Conservation (phyloP, 2,797 vertebrate species). For the Smutsia temminckii region DNA sequence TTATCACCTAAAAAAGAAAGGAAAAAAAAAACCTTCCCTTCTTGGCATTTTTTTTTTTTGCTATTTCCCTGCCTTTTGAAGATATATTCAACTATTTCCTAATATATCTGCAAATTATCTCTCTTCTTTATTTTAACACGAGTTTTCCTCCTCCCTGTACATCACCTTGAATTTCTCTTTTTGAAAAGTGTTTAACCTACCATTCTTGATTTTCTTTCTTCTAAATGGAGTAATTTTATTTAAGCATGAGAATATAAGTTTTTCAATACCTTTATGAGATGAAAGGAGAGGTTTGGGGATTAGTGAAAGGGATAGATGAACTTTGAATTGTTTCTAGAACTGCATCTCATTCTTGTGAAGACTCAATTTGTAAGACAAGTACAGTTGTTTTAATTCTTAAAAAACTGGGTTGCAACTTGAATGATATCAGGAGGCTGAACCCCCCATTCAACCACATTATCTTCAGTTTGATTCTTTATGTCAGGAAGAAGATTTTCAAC, state of each 20-base stretch:
- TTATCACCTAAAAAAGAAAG: background rate
- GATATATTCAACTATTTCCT: background rate
- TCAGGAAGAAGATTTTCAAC: background rate
- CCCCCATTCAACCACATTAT: background rate
- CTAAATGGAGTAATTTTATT: background rate
- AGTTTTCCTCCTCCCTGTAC: background rate
- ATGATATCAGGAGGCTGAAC: background rate
- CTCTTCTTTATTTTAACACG: background rate
- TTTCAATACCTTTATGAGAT: background rate
- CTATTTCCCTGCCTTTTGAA: background rate
- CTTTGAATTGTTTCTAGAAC: background rate
- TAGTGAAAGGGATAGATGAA: background rate
- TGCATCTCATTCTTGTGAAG: background rate
- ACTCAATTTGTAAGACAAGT: background rate
- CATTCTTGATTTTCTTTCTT: slow-evolving; percentile 11
- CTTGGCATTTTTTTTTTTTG: background rate
- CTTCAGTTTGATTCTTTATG: background rate
- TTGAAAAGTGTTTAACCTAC: background rate
- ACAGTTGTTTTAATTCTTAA: background rate
- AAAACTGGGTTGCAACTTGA: background rate
- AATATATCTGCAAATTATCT: background rate
- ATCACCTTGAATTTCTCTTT: slow-evolving; percentile 2
- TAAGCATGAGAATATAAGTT: background rate
- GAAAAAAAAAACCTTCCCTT: background rate
- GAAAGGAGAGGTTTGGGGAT: background rate